These are phyloP conservation scores for Nebria ingens DNA, from an alignment of 1,140 invertebrate species.

Conservation along the genomic window DNA sequence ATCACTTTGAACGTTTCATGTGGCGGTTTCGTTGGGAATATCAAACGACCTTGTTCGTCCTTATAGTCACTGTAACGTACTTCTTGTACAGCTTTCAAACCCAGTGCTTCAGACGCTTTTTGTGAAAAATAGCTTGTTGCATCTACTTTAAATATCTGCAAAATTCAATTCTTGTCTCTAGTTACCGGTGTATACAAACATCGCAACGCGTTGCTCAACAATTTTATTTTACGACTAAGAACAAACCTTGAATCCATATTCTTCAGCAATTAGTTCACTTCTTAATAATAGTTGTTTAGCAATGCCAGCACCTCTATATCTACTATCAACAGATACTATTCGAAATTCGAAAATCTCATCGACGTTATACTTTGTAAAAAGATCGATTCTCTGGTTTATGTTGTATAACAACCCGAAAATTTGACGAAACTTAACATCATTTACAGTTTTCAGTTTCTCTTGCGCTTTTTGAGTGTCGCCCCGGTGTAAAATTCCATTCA, in stretches of 20 bases:
- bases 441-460: slow-evolving; percentile 42
- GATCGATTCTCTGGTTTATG: slow-evolving; percentile 47
- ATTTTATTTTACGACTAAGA: background rate
- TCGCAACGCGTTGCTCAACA: no score
- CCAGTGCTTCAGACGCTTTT: slow-evolving; percentile 54
- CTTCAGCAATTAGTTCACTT: slow-evolving; percentile 51
- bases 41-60: slow-evolving; percentile 43
- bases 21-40: slow-evolving; percentile 43
- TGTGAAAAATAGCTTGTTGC: slow-evolving; percentile 69
- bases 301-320: slow-evolving; percentile 56
- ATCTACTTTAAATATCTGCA: slow-evolving; percentile 64
- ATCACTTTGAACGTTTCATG: slow-evolving; percentile 54
- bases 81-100: slow-evolving; percentile 49
- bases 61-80: slow-evolving; percentile 56
- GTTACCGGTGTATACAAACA: slow-evolving; percentile 4
- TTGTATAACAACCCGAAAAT: slow-evolving; percentile 54
- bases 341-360: slow-evolving; percentile 67
- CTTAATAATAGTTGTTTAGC: slow-evolving; percentile 56
- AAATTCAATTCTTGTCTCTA: slow-evolving; percentile 15
- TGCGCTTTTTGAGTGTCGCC: slow-evolving; percentile 47
- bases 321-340: slow-evolving; percentile 62
- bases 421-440: slow-evolving; percentile 50
- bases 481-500: slow-evolving; percentile 49
- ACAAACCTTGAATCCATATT: slow-evolving; percentile 51
- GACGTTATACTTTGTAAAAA: slow-evolving; percentile 52